Percentiles rank a stretch among this genome's conserved stretches.
Conservation (phyloP, 1,140 invertebrate species). For the Hylyphantes graminicola region DNA sequence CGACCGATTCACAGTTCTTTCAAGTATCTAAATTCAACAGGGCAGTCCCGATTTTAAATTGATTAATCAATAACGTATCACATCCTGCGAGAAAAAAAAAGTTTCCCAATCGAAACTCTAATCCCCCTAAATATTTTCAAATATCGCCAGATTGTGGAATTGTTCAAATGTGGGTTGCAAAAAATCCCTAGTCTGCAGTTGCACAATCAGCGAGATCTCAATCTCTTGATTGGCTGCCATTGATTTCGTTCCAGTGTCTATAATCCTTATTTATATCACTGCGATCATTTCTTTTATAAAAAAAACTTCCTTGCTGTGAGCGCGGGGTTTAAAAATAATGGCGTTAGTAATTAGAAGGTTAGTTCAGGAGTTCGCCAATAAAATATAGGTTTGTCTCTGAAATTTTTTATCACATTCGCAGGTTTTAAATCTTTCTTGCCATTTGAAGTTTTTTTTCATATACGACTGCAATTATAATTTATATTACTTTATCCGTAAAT, state of each 20-base stretch:
- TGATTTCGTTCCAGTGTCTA: constrained; percentile 23
- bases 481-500: no score
- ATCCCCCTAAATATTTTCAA: neutral
- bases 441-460: neutral
- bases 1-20: no score
- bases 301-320: neutral
- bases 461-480: no score
- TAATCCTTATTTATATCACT: constrained; percentile 49
- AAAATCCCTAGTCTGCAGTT: neutral
- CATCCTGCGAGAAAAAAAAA: neutral
- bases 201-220: neutral
- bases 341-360: constrained; percentile 48
- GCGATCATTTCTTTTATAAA: constrained; percentile 8
- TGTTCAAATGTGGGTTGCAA: neutral
- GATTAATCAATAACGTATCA: no score
- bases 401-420: constrained; percentile 14
- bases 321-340: constrained; percentile 36
- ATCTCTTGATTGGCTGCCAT: constrained; percentile 12
- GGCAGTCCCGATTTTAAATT: no score
- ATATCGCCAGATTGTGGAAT: neutral
- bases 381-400: constrained; percentile 3
- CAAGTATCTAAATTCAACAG: no score
- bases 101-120: neutral
- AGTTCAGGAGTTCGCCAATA: constrained; percentile 39
- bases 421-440: constrained; percentile 1